Evolutionary conservation across 2,888 invertebrate genomes (phyloP).

Genomic region (Pristionchus japonicus): DNA sequence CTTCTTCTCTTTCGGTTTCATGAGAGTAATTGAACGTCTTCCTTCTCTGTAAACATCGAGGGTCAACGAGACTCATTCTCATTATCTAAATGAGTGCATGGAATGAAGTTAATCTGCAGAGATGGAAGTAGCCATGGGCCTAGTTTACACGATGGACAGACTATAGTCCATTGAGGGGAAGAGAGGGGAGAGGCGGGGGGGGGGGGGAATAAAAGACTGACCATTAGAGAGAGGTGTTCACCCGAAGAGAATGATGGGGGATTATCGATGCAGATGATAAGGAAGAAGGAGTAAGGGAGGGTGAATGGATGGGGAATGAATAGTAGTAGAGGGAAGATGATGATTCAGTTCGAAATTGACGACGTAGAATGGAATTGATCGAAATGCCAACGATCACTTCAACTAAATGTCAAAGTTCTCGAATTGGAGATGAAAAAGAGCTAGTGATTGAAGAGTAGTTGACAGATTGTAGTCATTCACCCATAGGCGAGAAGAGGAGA

Average conservation of each 20-base stretch:
- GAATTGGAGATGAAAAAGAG: neutral
- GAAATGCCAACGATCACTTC: neutral
- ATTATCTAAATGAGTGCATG: neutral
- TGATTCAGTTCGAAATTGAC: neutral
- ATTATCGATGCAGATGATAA: neutral
- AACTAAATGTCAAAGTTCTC: neutral
- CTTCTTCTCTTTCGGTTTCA: neutral
- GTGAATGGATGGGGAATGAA: neutral
- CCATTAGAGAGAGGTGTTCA: conserved; percentile 32
- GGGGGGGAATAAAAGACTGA: neutral
- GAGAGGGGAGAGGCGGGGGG: neutral
- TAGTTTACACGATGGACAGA: neutral
- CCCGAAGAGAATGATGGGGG: conserved; percentile 3
- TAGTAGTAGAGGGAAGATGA: neutral
- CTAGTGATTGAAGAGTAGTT: neutral
- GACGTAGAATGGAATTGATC: neutral
- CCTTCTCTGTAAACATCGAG: neutral
- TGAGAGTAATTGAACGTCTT: neutral
- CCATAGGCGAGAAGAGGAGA: neutral
- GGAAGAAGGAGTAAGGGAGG: neutral
- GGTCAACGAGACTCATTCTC: neutral
- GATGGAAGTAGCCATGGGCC: neutral
- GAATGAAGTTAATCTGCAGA: neutral
- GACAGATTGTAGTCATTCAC: neutral
- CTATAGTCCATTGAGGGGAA: conserved; percentile 8